A percentile compares a stretch with the other conserved stretches of the same genome.
Evolutionary conservation across 2,888 invertebrate species (phyloP).

Genomic region (Diadegma fenestrale): DNA sequence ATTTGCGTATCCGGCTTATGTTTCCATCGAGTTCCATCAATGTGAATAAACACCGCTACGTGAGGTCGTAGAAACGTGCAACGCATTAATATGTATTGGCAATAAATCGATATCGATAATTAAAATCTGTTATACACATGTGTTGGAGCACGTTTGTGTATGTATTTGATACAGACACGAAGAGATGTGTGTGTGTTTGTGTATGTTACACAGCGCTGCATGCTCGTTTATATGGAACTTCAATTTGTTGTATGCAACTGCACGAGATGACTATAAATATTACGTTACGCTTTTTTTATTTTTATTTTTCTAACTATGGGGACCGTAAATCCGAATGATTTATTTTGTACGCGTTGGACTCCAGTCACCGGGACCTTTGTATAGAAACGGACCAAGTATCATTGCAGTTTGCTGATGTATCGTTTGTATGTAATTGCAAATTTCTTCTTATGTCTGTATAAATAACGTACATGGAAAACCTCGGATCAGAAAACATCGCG

Average conservation of each 20-base stretch:
- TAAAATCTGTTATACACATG: slow-evolving; percentile 80
- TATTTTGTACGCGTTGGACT: slow-evolving; percentile 70
- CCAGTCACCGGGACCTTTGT: slow-evolving; percentile 21
- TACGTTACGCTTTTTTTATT: slow-evolving; percentile 79
- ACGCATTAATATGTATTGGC: slow-evolving; percentile 83
- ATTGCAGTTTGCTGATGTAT: slow-evolving; percentile 17
- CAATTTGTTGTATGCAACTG: slow-evolving; percentile 84
- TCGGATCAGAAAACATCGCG: background rate
- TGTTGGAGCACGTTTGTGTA: background rate
- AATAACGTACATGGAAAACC: background rate
- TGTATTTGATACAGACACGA: background rate
- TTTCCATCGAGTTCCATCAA: slow-evolving; percentile 82
- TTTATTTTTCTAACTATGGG: slow-evolving; percentile 76
- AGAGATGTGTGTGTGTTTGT: background rate
- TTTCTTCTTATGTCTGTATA: slow-evolving; percentile 62
- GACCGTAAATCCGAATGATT: slow-evolving; percentile 83
- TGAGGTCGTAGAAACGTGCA: slow-evolving; percentile 72
- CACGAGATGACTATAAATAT: slow-evolving; percentile 84
- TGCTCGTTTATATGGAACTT: slow-evolving; percentile 82
- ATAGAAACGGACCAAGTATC: slow-evolving; percentile 46
- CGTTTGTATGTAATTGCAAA: slow-evolving; percentile 29
- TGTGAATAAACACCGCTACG: slow-evolving; percentile 81
- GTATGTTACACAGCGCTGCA: slow-evolving; percentile 45
- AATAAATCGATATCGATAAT: slow-evolving; percentile 85
- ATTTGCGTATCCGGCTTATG: slow-evolving; percentile 83